Base-by-base conservation (phyloP, 2,797 vertebrate species). In the Protonibea diacanthus region DNA sequence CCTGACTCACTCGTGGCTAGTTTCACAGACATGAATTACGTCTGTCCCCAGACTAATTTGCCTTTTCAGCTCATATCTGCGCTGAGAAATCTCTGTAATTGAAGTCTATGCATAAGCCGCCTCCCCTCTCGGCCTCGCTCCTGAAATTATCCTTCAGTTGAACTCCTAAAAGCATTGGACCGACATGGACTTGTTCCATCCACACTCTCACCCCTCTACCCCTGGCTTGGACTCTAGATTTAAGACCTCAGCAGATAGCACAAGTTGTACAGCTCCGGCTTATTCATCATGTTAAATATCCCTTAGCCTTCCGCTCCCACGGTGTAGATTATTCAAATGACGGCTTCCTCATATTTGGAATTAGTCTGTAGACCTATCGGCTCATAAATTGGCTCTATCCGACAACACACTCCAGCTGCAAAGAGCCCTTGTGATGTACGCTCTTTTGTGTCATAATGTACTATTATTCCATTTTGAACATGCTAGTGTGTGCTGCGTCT, bases 201-300 rank as follows among this genome's bases (percentile, higher is more conserved):
- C 14, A 59, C 55, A 44, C 38, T 66, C 40, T 59, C 60, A 68
- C 42, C 64, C 55, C 60, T 33, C 51, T 62, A 65, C 55, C 65
- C 55, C 57, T 56, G 60, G 49, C 76, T 23, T 65, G 56, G 78
- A 72, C 42, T 75, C 62, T 27, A 83, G 84, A 93, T 92, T 90
- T 92, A 92, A 86, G 80, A 87, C 86, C 76, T 60, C 2, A 79
- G 78, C 82, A 86, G 80, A 89, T 88, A 82, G 82, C 74, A 71
- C 70, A 83, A 89, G 79, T 88, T 84, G 73, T 58, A 67, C 42
- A 20, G 74, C 82, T 83, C 67, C 0, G 47, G 44, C 75, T 84
- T 86, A 90, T 92, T 89, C 86, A 89, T 92, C 88, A 89, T 71
- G 73, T 89, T 90, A 90, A 91, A 93, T 88, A 90, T 91, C 86